Conservation (phyloP, 1,140 invertebrate species). For the Formica exsecta region DNA sequence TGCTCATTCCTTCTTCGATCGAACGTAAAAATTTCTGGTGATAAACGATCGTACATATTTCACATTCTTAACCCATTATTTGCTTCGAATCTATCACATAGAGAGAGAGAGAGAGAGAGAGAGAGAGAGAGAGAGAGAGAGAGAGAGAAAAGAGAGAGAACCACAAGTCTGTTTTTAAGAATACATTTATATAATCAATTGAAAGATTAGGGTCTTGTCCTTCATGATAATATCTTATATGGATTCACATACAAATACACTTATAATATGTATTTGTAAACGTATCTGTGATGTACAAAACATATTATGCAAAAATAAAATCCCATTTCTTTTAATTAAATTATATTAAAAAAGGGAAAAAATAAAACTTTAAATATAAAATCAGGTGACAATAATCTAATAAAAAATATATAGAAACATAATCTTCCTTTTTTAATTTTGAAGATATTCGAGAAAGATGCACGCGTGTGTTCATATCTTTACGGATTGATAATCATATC, state of each 20-base stretch:
- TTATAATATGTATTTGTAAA: not conserved
- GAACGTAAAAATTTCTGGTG: not conserved
- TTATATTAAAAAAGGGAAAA: not conserved
- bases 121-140: too few species aligned
- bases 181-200: slow-evolving; percentile 27
- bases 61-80: not conserved
- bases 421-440: not conserved
- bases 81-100: not conserved
- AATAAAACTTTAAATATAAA: not conserved
- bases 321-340: not conserved
- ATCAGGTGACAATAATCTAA: not conserved
- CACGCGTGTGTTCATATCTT: not conserved
- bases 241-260: not conserved
- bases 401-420: not conserved
- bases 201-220: not conserved
- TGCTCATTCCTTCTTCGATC: not conserved
- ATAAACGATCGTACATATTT: slow-evolving; percentile 62
- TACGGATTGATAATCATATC: not conserved
- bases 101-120: too few species aligned
- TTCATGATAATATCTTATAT: not conserved
- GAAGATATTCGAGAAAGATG: not conserved
- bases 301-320: not conserved
- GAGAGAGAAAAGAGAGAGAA: too few species aligned
- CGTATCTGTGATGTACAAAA: not conserved
- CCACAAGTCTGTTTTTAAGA: not conserved